phyloP scores from a whole-genome alignment of 2,113 vertebrate species.

The Falcunculus frontatus region DNA sequence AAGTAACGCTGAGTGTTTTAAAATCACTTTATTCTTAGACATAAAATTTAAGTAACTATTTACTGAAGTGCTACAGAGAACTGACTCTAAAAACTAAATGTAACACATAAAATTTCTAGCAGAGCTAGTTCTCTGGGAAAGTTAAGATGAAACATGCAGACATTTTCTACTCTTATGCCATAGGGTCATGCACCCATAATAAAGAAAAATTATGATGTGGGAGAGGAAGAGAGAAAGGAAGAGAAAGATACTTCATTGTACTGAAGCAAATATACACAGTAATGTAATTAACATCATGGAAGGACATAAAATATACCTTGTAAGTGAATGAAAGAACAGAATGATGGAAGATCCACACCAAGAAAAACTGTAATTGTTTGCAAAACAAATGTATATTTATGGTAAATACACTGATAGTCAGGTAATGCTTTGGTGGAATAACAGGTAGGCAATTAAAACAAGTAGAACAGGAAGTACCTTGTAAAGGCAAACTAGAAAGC shows the following conservation, averaged over 20 bases:
- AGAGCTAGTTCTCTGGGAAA: neutral
- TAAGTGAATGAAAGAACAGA: neutral
- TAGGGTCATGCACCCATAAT: neutral
- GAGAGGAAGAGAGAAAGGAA: neutral
- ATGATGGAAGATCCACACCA: neutral
- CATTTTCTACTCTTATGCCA: neutral
- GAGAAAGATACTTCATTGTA: neutral
- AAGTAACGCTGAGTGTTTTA: neutral
- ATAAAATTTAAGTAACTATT: neutral
- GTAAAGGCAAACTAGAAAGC: neutral
- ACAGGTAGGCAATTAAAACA: neutral
- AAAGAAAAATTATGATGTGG: neutral
- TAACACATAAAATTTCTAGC: neutral
- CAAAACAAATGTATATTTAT: neutral
- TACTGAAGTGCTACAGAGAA: neutral
- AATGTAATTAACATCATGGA: neutral
- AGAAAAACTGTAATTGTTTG: neutral
- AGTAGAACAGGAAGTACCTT: constrained; percentile 43
- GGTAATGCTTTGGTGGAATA: neutral
- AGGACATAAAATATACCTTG: neutral
- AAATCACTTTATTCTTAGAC: neutral
- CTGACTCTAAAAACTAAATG: neutral
- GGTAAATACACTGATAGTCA: neutral
- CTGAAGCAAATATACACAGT: neutral
- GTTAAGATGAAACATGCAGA: neutral